These are phyloP conservation scores for Labeo catla DNA, from an alignment of 2,113 vertebrate genomes.

Conservation along the genomic window DNA sequence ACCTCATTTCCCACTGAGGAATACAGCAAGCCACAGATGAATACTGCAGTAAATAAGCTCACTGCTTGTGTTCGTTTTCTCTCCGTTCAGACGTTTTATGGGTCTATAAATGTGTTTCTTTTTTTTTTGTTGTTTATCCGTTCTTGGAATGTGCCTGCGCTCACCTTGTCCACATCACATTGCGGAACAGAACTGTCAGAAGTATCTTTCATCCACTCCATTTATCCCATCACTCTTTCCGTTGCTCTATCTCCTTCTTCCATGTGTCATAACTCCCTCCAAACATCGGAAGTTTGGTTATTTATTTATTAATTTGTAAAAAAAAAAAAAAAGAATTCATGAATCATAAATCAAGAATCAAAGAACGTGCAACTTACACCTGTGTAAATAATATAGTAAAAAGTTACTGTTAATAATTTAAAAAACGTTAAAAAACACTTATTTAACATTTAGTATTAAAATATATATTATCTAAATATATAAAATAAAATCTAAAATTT, in stretches of 20 bases:
- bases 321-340: too few relatives aligned
- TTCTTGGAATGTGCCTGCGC: background rate
- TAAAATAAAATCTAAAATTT: too few relatives aligned
- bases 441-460: too few relatives aligned
- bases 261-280: background rate
- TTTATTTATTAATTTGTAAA: background rate
- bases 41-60: conserved; percentile 12
- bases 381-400: too few relatives aligned
- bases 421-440: background rate
- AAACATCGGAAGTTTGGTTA: background rate
- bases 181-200: conserved; percentile 48
- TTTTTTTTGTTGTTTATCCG: background rate
- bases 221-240: conserved; percentile 36
- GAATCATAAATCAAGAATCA: background rate
- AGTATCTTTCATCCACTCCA: conserved; percentile 36
- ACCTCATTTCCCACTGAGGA: conserved; percentile 18
- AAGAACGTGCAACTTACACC: background rate
- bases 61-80: background rate
- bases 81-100: background rate
- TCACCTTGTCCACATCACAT: conserved; percentile 48
- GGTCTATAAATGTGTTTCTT: background rate
- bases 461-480: too few relatives aligned
- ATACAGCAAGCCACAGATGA: background rate
- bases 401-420: background rate
- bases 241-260: background rate